phyloP scores from a whole-genome alignment of 2,113 vertebrate genomes.

The Spea multiplicata region DNA sequence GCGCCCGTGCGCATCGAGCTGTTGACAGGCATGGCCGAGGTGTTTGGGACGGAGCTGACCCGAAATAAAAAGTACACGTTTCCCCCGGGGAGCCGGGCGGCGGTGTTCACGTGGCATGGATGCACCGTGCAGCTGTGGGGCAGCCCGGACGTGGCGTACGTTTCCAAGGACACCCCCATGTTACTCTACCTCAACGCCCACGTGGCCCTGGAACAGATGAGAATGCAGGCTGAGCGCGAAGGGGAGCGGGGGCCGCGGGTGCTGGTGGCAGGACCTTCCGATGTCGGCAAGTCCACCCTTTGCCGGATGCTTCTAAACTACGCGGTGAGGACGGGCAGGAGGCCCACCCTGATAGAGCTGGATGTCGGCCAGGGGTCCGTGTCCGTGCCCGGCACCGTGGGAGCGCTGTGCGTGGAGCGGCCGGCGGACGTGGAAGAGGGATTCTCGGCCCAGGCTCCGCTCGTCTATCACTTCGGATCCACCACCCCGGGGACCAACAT shows the following conservation, averaged over 20 bases:
- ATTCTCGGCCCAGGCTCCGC: constrained; percentile 94
- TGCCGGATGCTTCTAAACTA: constrained; percentile 88
- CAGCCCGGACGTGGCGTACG: constrained; percentile 90
- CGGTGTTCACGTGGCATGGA: constrained; percentile 97
- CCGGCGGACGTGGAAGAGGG: constrained; percentile 95
- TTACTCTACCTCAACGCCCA: constrained; percentile 94
- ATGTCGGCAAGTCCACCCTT: constrained; percentile 93
- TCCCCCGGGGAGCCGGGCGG: constrained; percentile 89
- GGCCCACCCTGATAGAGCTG: constrained; percentile 92
- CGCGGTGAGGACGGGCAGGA: constrained; percentile 89
- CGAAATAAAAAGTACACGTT: constrained; percentile 94
- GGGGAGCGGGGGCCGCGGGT: constrained; percentile 91
- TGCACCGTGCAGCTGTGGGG: constrained; percentile 88
- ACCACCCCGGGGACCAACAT: constrained; percentile 97
- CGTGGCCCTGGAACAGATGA: constrained; percentile 95
- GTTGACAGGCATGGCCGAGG: constrained; percentile 86
- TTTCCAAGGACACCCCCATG: constrained; percentile 97
- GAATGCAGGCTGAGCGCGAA: constrained; percentile 89
- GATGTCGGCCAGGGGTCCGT: constrained; percentile 95
- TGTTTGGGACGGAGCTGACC: constrained; percentile 94
- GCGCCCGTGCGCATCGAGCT: constrained; percentile 88
- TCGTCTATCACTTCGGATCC: constrained; percentile 97
- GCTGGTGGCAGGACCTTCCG: constrained; percentile 92
- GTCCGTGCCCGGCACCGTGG: constrained; percentile 92
- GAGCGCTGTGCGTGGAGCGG: constrained; percentile 90